Conservation (phyloP, 2,113 vertebrate genomes). For the Prunella fulvescens region DNA sequence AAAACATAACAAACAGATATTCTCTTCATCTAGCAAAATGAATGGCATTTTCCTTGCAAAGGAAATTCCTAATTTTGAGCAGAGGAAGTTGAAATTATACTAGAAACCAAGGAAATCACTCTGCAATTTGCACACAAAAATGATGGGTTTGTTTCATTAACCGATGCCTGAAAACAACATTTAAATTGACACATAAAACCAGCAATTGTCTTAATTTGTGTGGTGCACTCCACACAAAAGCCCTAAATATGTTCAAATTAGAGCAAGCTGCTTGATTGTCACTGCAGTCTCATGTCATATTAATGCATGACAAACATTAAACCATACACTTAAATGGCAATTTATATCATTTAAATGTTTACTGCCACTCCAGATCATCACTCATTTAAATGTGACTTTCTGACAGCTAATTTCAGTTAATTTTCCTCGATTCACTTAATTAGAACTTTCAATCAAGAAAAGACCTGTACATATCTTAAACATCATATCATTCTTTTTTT, state of each 20-base stretch:
- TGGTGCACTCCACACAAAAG: conserved; percentile 90
- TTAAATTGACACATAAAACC: conserved; percentile 94
- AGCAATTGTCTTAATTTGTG: conserved; percentile 98
- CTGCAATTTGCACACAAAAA: conserved; percentile 63
- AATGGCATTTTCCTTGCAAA: conserved; percentile 16
- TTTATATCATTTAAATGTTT: conserved; percentile 99
- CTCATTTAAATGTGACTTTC: conserved; percentile 98
- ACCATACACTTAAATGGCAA: conserved; percentile 99
- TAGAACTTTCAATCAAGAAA: conserved; percentile 93
- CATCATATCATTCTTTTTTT: conserved; percentile 67
- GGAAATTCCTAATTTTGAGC: conserved; percentile 57
- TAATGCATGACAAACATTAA: conserved; percentile 99
- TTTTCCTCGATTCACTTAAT: conserved; percentile 96
- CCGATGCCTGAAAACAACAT: conserved; percentile 75
- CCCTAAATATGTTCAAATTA: conserved; percentile 98
- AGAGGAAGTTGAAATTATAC: conserved; percentile 56
- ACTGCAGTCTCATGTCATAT: conserved; percentile 97
- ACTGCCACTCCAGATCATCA: conserved; percentile 89
- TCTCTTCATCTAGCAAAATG: background rate
- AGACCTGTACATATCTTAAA: conserved; percentile 69
- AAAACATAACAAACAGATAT: no score
- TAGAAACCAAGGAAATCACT: conserved; percentile 50
- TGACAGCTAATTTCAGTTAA: conserved; percentile 99
- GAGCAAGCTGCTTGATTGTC: conserved; percentile 98
- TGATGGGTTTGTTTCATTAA: conserved; percentile 87